These are phyloP conservation scores for Pristis pectinata DNA, from an alignment of 2,797 vertebrate species.

Conservation along the genomic window DNA sequence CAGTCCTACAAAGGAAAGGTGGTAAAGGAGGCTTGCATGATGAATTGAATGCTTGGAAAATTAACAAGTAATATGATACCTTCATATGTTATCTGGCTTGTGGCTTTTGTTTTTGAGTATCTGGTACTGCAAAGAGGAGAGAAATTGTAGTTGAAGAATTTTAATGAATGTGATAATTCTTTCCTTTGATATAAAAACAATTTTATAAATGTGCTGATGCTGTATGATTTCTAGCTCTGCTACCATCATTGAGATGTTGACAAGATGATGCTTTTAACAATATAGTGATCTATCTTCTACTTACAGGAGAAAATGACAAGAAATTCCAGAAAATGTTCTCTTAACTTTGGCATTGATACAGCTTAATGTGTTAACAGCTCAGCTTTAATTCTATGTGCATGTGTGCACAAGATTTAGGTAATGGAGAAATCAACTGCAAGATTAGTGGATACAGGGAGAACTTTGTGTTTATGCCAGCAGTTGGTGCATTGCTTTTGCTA, in stretches of 20 bases:
- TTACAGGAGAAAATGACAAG: background rate
- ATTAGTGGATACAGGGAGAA: background rate
- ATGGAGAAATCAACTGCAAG: background rate
- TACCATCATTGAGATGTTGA: background rate
- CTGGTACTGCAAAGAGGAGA: background rate
- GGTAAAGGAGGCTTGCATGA: background rate
- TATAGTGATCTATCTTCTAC: background rate
- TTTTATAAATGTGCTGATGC: background rate
- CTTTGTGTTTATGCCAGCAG: background rate
- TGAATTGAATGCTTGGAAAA: background rate
- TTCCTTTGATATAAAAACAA: background rate
- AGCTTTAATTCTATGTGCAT: background rate
- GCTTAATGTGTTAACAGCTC: background rate
- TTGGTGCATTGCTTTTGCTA: background rate
- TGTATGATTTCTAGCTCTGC: background rate
- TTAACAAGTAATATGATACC: background rate
- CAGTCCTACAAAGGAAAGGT: background rate
- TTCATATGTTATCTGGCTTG: background rate
- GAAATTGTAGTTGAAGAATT: background rate
- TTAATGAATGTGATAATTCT: background rate
- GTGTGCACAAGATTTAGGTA: background rate
- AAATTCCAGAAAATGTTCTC: background rate
- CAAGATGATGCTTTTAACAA: background rate
- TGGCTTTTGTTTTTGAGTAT: background rate
- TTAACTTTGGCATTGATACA: no score